These are phyloP conservation scores for Pristionchus arcanus DNA, from an alignment of 2,888 invertebrate genomes.

Conservation along the genomic window DNA sequence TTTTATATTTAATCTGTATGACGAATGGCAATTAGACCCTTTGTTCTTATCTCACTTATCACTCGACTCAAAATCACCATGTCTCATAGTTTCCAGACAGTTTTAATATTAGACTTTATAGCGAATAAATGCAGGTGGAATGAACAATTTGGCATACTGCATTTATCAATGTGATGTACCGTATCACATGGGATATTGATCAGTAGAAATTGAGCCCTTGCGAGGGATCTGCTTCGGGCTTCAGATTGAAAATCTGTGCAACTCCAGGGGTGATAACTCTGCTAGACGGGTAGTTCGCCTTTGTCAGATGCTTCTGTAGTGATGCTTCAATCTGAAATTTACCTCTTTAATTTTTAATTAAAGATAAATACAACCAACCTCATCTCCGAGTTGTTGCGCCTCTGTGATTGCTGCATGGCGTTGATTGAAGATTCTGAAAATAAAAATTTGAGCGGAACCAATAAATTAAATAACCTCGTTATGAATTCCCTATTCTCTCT, in stretches of 20 bases:
- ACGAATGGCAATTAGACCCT: too few species aligned
- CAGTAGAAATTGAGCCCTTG: not conserved
- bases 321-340: not conserved
- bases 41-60: too few species aligned
- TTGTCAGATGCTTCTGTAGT: not conserved
- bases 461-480: not conserved
- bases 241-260: not conserved
- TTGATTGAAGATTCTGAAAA: conserved; percentile 4
- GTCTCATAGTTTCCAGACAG: too few species aligned
- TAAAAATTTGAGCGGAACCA: not conserved
- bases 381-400: not conserved
- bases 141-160: not conserved
- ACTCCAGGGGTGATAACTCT: not conserved
- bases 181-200: not conserved
- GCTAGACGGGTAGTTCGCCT: not conserved
- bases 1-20: not conserved
- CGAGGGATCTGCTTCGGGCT: not conserved
- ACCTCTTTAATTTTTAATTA: not conserved
- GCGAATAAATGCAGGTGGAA: not conserved
- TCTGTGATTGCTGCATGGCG: not conserved
- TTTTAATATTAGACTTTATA: too few species aligned
- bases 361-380: not conserved
- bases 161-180: not conserved
- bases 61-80: too few species aligned
- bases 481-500: conserved; percentile 10